Evolutionary conservation across 1,140 invertebrate genomes (phyloP).

Genomic region (Ceratoteleas bidentatus): DNA sequence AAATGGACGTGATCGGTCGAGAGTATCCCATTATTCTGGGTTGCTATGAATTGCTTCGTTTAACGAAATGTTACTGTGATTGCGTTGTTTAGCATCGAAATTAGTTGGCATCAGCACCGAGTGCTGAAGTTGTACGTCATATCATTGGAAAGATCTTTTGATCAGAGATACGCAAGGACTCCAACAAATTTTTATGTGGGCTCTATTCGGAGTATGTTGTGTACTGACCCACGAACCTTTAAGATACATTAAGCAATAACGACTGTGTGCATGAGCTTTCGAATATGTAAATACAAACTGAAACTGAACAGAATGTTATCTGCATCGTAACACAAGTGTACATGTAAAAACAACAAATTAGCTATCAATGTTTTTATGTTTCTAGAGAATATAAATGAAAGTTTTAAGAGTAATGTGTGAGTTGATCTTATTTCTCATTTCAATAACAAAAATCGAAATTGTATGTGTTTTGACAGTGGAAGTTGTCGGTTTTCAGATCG

Average conservation of each 20-base stretch:
- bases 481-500: too few relatives aligned
- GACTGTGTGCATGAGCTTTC: conserved; percentile 39
- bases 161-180: too few relatives aligned
- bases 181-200: conserved; percentile 17
- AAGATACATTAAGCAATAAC: conserved; percentile 63
- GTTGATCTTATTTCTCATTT: too few relatives aligned
- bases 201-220: conserved; percentile 16
- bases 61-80: too few relatives aligned
- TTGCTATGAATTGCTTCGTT: too few relatives aligned
- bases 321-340: conserved; percentile 47
- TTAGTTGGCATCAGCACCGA: conserved; percentile 13
- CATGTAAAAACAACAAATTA: conserved; percentile 60
- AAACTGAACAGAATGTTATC: conserved; percentile 36
- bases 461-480: too few relatives aligned
- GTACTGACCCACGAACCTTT: conserved; percentile 6
- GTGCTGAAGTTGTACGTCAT: neutral
- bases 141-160: too few relatives aligned
- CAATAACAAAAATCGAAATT: too few relatives aligned
- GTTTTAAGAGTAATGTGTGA: conserved; percentile 24
- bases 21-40: too few relatives aligned
- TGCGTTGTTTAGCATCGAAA: conserved; percentile 26
- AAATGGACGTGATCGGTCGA: too few relatives aligned
- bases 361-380: conserved; percentile 64
- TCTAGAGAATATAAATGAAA: conserved; percentile 62
- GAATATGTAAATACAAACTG: conserved; percentile 54